Evolutionary conservation across 1,140 invertebrate genomes (phyloP), one percentile per base, ranked within the genome.

Genomic region (Pogonomyrmex barbatus): DNA sequence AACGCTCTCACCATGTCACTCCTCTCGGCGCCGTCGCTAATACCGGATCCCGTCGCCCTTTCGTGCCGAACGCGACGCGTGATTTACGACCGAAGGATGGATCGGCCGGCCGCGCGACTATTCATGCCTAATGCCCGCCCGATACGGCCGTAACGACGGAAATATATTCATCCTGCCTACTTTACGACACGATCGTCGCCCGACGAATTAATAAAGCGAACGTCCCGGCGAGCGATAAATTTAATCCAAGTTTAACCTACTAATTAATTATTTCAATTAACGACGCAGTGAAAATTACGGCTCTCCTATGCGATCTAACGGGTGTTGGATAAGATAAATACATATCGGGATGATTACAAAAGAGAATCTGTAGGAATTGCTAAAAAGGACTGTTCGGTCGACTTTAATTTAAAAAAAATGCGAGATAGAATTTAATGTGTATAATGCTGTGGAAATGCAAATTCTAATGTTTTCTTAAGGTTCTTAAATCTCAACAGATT

Each of bases 21-120:
- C 92, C 92, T 93, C 92, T 92, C 93, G 90, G 90, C 89, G 88
- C 50, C 76, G 52, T 17, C 58, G 82, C 81, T 88, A 92, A 93
- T 82, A 88, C 84, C 75, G 88, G 86, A 85, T 90, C 83, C 91
- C 91, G 90, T 91, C 88, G 82, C 76, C 88, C 87, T 88, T 91
- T 90, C 87, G 70, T 88, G 78, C 62, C 84, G 71, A 67, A 88
- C 87, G 68, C 86, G n/a, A 58, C 17, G 50, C 70, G 62, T 94
- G 92, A 93, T 94, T 94, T 94, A 94, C 91, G 86, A 88, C 89
- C 84, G 81, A 89, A 89, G 88, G 90, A 92, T 91, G 90, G 90
- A 91, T 83, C 90, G 86, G 73, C 83, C 52, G 83, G 17, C 42
- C 17, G 42, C 24, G 24, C n/a, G 30, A 60, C 79, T 75, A 60